Evolutionary conservation across 2,888 invertebrate genomes (phyloP).

Genomic region (Zhengitettix transpicula): DNA sequence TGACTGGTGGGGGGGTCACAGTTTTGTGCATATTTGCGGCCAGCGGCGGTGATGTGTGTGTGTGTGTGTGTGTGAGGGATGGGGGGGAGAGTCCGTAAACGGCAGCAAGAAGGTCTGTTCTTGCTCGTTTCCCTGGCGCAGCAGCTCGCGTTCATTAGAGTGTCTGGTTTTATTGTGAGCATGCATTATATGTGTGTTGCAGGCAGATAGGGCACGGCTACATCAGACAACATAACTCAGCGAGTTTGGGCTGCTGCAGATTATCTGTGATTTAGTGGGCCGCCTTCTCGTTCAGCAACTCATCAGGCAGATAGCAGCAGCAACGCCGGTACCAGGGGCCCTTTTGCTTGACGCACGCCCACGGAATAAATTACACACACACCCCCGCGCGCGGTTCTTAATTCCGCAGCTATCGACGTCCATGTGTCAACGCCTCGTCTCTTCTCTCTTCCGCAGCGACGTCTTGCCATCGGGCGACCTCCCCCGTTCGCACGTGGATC

Average conservation of each 20-base stretch:
- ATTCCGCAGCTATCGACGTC: no score
- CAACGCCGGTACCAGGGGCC: background rate
- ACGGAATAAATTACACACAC: no score
- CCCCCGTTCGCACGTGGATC: no score
- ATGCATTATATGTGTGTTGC: background rate
- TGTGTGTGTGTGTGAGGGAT: no score
- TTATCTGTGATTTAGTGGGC: constrained; percentile 4
- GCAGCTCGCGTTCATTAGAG: background rate
- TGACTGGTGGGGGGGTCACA: no score
- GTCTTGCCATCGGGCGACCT: no score
- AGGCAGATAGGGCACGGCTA: background rate
- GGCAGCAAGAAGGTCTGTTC: background rate
- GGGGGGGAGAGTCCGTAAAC: background rate
- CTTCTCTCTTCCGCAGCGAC: no score
- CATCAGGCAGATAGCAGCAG: constrained; percentile 2
- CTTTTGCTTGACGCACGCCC: no score
- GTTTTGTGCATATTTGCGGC: no score
- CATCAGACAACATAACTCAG: constrained; percentile 1
- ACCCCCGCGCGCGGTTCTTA: no score
- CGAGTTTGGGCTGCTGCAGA: background rate
- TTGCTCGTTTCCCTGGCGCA: background rate
- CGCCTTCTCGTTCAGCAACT: constrained; percentile 6
- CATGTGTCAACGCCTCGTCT: no score
- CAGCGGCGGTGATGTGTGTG: no score
- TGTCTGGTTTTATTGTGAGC: background rate